phyloP scores from a whole-genome alignment of 2,113 vertebrate genomes.

The Lycocorax pyrrhopterus region DNA sequence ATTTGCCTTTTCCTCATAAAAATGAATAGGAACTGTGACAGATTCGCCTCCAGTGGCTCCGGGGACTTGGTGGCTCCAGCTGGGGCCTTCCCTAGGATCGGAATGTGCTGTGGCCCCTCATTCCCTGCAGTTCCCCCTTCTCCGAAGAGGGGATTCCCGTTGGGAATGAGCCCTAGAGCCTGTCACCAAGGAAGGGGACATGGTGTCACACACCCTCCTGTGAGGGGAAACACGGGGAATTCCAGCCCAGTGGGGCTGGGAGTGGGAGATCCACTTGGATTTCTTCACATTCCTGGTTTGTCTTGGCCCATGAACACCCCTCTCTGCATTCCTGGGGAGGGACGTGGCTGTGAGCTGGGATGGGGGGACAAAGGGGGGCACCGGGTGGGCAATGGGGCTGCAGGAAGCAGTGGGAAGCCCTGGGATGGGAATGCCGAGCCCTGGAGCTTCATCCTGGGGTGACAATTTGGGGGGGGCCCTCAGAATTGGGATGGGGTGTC shows the following conservation, averaged over 20 bases:
- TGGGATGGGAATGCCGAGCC: background rate
- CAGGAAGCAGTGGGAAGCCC: background rate
- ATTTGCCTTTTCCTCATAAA: background rate
- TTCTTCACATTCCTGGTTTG: background rate
- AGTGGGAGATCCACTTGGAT: accelerated
- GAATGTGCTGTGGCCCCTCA: accelerated
- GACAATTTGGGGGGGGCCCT: accelerated
- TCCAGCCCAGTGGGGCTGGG: background rate
- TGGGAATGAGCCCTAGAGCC: background rate
- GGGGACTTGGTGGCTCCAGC: background rate
- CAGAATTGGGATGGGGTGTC: background rate
- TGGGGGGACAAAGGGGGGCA: no score
- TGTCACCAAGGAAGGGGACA: background rate
- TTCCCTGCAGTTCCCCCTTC: background rate
- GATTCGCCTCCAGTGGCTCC: accelerated
- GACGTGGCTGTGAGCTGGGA: background rate
- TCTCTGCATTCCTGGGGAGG: background rate
- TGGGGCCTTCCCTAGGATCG: background rate
- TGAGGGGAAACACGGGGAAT: accelerated
- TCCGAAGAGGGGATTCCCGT: accelerated
- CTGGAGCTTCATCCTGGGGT: background rate
- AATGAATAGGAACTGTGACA: background rate
- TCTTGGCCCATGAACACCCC: accelerated
- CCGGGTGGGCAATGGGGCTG: background rate
- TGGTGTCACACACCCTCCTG: accelerated